Evolutionary conservation across 2,797 vertebrate genomes (phyloP), one percentile per base, ranked within the genome.

Genomic region (Anabas testudineus): DNA sequence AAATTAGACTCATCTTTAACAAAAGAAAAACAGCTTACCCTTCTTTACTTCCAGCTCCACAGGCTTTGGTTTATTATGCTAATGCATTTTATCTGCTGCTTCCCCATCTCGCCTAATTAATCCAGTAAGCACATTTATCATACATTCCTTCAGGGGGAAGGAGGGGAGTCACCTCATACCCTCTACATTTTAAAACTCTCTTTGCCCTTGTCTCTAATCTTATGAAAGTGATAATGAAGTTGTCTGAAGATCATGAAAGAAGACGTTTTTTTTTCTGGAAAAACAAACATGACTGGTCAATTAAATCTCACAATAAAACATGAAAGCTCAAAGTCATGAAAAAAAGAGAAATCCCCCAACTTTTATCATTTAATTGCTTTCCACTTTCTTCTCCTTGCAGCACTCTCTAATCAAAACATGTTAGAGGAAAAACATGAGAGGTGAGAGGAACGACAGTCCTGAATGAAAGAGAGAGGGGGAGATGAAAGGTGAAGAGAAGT

Each of bases 1-100:
- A 91, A 92, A 94, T 92, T 87, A 90, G 71, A 28, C 60, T 74
- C 59, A 78, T 78, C 73, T 82, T 65, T 80, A 54, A 64, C 67
- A 21, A 37, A 45, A 76, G 61, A 67, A 52, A 64, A 64, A 37
- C 53, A 71, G 53, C 34, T 54, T 57, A n/a, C 28, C 78, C 61
- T 24, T 15, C 37, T 57, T 32, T 13, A 56, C 76, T 89, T 85
- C 47, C 45, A 84, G 87, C 83, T 76, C 64, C 76, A 82, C 86
- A 7, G 43, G 80, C 75, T 76, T 87, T 77, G 34, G 52, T 80
- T 78, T 78, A 90, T 88, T 82, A 87, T 82, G 71, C 81, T 84
- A 90, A 92, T 87, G 78, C 12, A 56, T 72, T 59, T 76, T 62
- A 89, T 79, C 1, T n/a, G 74, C 53, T 1, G 48, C 74, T 80